Conservation (phyloP, 2,797 vertebrate genomes). For the Cynodonichthys magdalenae region DNA sequence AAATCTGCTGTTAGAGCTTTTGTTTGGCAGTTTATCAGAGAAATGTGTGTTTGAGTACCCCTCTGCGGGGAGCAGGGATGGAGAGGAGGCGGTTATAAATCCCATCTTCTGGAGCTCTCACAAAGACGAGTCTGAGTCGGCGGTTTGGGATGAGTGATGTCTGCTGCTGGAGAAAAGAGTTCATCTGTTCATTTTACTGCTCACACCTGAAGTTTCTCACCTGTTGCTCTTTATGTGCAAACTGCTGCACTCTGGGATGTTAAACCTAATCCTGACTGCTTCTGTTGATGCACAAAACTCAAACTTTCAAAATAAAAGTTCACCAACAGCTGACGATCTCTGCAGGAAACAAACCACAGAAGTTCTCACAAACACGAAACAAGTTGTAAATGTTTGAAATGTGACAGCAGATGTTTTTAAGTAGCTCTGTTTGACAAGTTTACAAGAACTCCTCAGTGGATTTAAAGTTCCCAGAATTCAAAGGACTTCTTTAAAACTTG, state of each 20-base stretch:
- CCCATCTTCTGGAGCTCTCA: conserved; percentile 70
- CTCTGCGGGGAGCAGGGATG: conserved; percentile 81
- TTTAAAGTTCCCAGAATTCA: no score
- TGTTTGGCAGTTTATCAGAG: conserved; percentile 2
- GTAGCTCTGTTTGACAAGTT: no score
- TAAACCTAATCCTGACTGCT: no score
- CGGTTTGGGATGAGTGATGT: conserved; percentile 68
- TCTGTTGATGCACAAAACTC: no score
- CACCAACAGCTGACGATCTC: no score
- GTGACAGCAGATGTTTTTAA: no score
- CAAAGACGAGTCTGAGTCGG: conserved; percentile 1
- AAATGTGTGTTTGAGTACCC: conserved; percentile 65
- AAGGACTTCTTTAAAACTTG: no score
- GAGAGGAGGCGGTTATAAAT: conserved; percentile 81
- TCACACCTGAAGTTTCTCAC: background rate
- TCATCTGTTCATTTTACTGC: background rate
- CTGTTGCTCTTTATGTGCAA: background rate
- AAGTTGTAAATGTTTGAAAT: no score
- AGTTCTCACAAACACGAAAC: no score
- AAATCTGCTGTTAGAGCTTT: background rate
- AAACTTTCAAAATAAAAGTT: no score
- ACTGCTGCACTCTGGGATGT: background rate
- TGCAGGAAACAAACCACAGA: no score
- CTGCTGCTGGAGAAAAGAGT: conserved; percentile 79
- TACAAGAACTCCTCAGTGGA: no score